These are phyloP conservation scores for Australoheros scitulus DNA, from an alignment of 2,113 vertebrate species.

Conservation along the genomic window DNA sequence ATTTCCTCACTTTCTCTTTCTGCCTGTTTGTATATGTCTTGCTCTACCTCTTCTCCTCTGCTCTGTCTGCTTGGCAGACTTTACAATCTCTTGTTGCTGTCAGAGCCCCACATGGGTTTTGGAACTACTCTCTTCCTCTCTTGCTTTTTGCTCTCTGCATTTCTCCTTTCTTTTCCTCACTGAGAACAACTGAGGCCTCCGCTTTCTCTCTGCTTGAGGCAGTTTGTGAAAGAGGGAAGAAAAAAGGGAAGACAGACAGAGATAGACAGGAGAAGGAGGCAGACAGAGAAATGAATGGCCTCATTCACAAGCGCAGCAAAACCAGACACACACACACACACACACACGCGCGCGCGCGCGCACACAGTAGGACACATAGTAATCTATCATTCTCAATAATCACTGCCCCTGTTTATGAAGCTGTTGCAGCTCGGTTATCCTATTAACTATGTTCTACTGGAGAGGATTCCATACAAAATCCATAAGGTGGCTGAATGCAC, in stretches of 20 bases:
- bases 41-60: slow-evolving; percentile 1
- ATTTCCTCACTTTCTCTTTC: slow-evolving; percentile 9
- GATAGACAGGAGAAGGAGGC: slow-evolving; percentile 40
- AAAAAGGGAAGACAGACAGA: slow-evolving; percentile 35
- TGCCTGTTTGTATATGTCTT: neutral
- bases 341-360: slow-evolving; percentile 6
- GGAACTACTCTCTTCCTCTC: slow-evolving; percentile 39
- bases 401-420: slow-evolving; percentile 59
- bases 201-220: slow-evolving; percentile 46
- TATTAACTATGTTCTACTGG: slow-evolving; percentile 53
- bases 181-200: slow-evolving; percentile 27
- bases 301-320: slow-evolving; percentile 46
- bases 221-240: slow-evolving; percentile 31
- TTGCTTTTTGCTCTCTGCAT: slow-evolving; percentile 1
- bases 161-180: slow-evolving; percentile 16
- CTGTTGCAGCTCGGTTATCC: slow-evolving; percentile 48
- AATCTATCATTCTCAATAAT: slow-evolving; percentile 54
- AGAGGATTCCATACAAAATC: slow-evolving; percentile 65
- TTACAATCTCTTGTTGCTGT: slow-evolving; percentile 37
- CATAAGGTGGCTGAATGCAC: slow-evolving; percentile 56
- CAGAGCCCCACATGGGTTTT: slow-evolving; percentile 47
- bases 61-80: slow-evolving; percentile 45
- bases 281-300: slow-evolving; percentile 55
- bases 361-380: slow-evolving; percentile 25
- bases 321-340: slow-evolving; percentile 11